These are phyloP conservation scores for Piaya cayana DNA, from an alignment of 2,113 vertebrate species.

Conservation along the genomic window DNA sequence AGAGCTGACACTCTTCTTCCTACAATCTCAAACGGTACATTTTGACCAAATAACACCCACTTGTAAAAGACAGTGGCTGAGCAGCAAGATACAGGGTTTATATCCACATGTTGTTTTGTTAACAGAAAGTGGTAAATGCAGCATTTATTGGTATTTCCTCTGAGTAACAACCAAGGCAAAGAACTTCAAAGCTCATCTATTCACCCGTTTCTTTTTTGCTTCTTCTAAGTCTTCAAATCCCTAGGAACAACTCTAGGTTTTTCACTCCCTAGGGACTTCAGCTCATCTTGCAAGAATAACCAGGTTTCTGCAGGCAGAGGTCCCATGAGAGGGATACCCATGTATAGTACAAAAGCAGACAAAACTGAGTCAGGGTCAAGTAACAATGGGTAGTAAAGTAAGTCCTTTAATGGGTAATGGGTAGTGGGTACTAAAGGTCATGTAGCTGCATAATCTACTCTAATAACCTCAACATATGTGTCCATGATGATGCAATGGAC, in stretches of 20 bases:
- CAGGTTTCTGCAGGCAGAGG: not conserved
- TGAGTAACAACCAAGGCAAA: not conserved
- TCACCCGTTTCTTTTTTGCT: not conserved
- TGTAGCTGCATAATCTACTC: not conserved
- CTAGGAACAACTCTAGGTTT: not conserved
- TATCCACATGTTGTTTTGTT: not conserved
- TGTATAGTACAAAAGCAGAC: not conserved
- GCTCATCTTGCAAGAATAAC: not conserved
- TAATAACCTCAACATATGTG: not conserved
- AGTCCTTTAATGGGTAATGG: too few relatives aligned
- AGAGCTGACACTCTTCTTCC: not conserved
- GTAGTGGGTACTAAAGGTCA: too few relatives aligned
- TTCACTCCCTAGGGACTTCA: not conserved
- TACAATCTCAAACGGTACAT: not conserved
- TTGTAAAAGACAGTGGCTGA: not conserved
- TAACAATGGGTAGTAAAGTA: not conserved
- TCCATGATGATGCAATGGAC: not conserved
- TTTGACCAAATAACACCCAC: not conserved
- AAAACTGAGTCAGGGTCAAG: not conserved
- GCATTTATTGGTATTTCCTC: not conserved
- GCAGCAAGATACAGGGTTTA: not conserved
- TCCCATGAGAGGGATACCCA: not conserved
- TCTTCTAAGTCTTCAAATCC: not conserved
- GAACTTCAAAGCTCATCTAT: not conserved
- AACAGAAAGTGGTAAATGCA: not conserved